Percentiles rank a stretch among this genome's conserved stretches.
These are phyloP conservation scores for Tenthredo notha DNA, from an alignment of 2,888 invertebrate genomes.

Conservation along the genomic window DNA sequence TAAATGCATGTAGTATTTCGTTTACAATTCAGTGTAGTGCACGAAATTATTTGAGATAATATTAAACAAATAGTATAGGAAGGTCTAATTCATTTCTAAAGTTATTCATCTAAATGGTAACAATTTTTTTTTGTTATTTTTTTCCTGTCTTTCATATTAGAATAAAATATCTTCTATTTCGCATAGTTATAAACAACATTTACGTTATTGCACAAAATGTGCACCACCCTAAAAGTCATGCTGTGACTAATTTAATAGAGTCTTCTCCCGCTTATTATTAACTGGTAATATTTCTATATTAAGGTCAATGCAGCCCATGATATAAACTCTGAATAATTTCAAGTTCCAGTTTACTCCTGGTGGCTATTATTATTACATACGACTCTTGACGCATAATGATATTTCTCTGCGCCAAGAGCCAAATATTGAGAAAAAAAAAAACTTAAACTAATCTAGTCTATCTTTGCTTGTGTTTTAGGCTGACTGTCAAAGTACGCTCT, in stretches of 20 bases:
- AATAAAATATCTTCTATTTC: neutral
- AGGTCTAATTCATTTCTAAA: neutral
- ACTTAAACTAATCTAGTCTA: constrained; percentile 64
- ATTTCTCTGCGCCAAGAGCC: neutral
- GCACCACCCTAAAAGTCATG: neutral
- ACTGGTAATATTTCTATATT: neutral
- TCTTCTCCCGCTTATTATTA: neutral
- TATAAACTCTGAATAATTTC: neutral
- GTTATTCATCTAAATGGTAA: neutral
- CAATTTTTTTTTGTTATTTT: neutral
- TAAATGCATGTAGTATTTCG: neutral
- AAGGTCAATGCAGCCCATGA: neutral
- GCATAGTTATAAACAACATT: neutral
- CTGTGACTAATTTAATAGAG: neutral
- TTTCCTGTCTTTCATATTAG: neutral
- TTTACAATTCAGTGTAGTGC: neutral
- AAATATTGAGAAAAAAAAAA: neutral
- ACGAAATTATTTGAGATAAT: neutral
- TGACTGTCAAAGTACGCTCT: constrained; percentile 84
- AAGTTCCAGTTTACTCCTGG: neutral
- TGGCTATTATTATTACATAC: neutral
- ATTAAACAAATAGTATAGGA: neutral
- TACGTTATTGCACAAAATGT: neutral
- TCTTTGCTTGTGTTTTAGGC: constrained; percentile 66
- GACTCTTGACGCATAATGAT: neutral